Base-by-base conservation (phyloP, 2,797 vertebrate species). In the Streptopelia turtur region DNA sequence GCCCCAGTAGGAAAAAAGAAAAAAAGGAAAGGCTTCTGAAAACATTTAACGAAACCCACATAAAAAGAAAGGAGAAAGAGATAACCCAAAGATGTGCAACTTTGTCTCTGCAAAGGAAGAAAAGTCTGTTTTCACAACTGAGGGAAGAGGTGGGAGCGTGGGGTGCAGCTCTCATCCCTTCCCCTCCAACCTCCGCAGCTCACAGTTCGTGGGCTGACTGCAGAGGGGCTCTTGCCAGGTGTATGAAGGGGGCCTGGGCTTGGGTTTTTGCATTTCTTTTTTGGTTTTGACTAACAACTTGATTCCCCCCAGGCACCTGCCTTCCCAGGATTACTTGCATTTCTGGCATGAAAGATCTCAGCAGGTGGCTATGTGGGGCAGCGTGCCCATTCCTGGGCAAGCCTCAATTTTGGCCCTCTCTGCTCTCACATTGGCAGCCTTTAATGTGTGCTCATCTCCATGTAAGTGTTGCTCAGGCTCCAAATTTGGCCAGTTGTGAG, bases 361-460 rank as follows among this genome's bases (percentile, higher is more conserved):
- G 93, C 95, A 94, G 95, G 93, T 95, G 83, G 90, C 65, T 89
- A 12, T 18, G 4, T 13, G 68, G 72, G 86, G 88, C 89, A 90
- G 61, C 0, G 0, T 95, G 95, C 95, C 91, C 75, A 6, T 71
- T 95, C 55, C 72, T 41, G 61, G 84, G 79, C 69, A 92, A 93
- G 89, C 87, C 5, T 4, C 78, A 45, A 11, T 92, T 75, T 22
- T 95, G 88, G 88, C 83, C 65, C 57, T 52, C 83, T 94, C 77
- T 76, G 57, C 83, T 89, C 37, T 52, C 83, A 85, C 60, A 39
- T 0, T 95, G 96, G 94, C 94, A 95, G 83, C 75, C 82, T 89
- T 71, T 71, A 83, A 49, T 65, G 52, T 68, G 28, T 41, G 65
- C 81, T 96, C 45, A 78, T 96, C 87, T 96, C 92, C 90, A 87